Percentiles rank a stretch among this genome's conserved stretches.
These are phyloP conservation scores for Calliphora vomitoria DNA, from an alignment of 2,888 invertebrate genomes.

Conservation along the genomic window DNA sequence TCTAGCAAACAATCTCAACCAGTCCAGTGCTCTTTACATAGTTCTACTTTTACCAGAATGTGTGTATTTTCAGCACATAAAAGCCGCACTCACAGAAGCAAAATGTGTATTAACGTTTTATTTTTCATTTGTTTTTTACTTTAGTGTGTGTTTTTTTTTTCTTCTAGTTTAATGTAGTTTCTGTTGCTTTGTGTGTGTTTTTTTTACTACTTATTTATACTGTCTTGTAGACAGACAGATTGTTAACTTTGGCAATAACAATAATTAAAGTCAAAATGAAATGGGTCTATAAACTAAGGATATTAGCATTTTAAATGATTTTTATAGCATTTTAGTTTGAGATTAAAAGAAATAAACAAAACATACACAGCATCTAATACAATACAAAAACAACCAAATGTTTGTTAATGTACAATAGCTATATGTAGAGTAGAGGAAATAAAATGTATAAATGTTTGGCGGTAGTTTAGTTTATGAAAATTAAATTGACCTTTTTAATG, in stretches of 20 bases:
- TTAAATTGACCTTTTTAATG: conserved; percentile 80
- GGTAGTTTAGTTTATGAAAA: conserved; percentile 78
- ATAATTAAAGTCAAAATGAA: conserved; percentile 83
- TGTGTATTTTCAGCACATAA: conserved; percentile 18
- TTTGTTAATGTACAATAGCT: neutral
- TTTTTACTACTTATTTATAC: conserved; percentile 60
- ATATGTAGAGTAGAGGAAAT: conserved; percentile 12
- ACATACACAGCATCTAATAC: conserved; percentile 16
- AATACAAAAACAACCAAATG: neutral
- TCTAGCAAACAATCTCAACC: neutral
- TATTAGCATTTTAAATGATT: conserved; percentile 83
- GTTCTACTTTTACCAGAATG: conserved; percentile 30
- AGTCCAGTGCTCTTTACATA: conserved; percentile 39
- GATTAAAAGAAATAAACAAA: conserved; percentile 64
- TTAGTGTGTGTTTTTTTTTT: neutral
- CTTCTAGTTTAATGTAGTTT: conserved; percentile 19
- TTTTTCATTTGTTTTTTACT: neutral
- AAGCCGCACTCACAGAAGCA: conserved; percentile 62
- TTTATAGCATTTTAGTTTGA: conserved; percentile 76
- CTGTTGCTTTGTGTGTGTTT: conserved; percentile 24
- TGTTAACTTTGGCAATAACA: conserved; percentile 83
- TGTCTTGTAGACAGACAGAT: conserved; percentile 76
- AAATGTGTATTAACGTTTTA: conserved; percentile 52
- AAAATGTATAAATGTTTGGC: conserved; percentile 45
- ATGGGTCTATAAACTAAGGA: conserved; percentile 80